Base-by-base conservation (phyloP, 2,113 vertebrate species). In the Oenanthe melanoleuca region DNA sequence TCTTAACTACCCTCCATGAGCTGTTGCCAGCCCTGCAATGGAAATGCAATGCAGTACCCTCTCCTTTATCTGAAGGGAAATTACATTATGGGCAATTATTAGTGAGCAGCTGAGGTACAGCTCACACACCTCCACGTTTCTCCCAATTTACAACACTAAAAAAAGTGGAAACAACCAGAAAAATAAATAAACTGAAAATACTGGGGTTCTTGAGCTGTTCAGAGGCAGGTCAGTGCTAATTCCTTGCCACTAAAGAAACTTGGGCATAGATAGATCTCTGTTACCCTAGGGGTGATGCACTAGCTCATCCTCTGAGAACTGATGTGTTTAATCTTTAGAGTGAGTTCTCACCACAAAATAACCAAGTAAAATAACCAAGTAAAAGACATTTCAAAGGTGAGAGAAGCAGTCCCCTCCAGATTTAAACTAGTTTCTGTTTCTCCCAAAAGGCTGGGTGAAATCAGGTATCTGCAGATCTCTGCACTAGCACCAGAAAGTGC, bases 71-170 rank as follows among this genome's bases (percentile, higher is more conserved):
- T 52, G 55, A n/a, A 52, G 38, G 53, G 17, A 88, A 73, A 52
- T 52, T 18, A 79, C 44, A 29, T 3, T 33, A n/a, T 2, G 18
- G 47, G 29, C 10, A 61, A 45, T 44, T 38, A 37, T 64, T 6
- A 24, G 14, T 0, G 0, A 67, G 64, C 0, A 78, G 38, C 0
- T 2, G 0, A 81, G 0, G 0, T 18, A 49, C 24, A 71, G 65
- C 14, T 79, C 11, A 3, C 24, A 42, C 26, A 63, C 6, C 23
- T 72, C 19, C 9, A 4, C 5, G 25, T 21, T 9, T 12, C 17
- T 42, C 34, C 47, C 0, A 0, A 53, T 37, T 88, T 75, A 57
- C 29, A 79, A 75, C 87, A 55, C 14, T 29, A 38, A 64, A 67
- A 20, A 71, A 85, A 88, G 67, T 3, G 8, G 40, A 53, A 24